Percentiles rank a stretch among this genome's conserved stretches.
phyloP scores from a whole-genome alignment of 2,888 invertebrate species.

The Latrodectus hesperus region DNA sequence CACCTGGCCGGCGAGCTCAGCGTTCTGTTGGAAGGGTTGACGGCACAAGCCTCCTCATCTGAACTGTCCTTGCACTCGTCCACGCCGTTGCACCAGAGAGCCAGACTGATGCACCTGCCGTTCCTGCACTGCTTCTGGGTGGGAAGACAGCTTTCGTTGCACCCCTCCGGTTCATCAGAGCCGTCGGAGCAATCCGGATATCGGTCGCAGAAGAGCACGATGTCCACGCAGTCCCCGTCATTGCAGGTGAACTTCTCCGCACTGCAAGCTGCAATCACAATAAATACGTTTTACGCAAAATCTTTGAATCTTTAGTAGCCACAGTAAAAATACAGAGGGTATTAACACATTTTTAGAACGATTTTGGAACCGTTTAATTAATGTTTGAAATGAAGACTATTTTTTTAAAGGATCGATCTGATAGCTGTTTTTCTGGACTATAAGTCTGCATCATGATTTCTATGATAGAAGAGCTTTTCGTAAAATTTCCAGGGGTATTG shows the following conservation, averaged over 20 bases:
- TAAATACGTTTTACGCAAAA: background rate
- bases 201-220: constrained; percentile 81
- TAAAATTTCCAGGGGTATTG: too few relatives aligned
- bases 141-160: constrained; percentile 72
- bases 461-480: too few relatives aligned
- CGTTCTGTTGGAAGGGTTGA: background rate
- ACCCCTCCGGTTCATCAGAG: constrained; percentile 82
- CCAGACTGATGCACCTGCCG: constrained; percentile 72
- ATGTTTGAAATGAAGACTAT: too few relatives aligned
- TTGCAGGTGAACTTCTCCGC: constrained; percentile 79
- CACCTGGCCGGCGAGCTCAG: background rate
- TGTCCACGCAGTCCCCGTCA: constrained; percentile 80
- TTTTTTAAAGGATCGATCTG: too few relatives aligned
- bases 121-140: constrained; percentile 72
- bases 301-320: too few relatives aligned
- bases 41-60: constrained; percentile 72
- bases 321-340: too few relatives aligned
- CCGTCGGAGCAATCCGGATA: constrained; percentile 81
- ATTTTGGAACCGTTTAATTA: too few relatives aligned
- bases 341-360: too few relatives aligned
- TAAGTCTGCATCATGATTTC: too few relatives aligned
- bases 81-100: constrained; percentile 71
- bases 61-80: constrained; percentile 72
- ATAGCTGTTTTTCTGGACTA: too few relatives aligned
- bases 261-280: constrained; percentile 77